Base-by-base conservation (phyloP, 2,888 invertebrate genomes). In the Melanophora roralis region DNA sequence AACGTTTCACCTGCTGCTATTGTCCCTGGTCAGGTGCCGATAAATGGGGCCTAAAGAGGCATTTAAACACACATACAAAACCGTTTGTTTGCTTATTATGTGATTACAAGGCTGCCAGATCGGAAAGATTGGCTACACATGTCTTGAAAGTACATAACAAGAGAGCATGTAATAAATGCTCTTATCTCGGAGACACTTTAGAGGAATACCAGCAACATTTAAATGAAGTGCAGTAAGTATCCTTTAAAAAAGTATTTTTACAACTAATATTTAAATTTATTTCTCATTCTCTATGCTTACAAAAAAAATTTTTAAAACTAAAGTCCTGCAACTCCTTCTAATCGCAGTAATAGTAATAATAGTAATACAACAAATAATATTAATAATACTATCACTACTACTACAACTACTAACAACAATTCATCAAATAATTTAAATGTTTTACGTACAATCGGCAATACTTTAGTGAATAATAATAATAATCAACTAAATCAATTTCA, bases 1-100 rank as follows among this genome's bases (percentile, higher is more conserved):
- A 94, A 84, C 93, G 95, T 84, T 95, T 95, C 90, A 94, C 95
- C 83, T 97, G 97, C 90, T 95, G 95, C 88, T 97, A 96, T 89
- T 97, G 97, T 90, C 93, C 96, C 21, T 97, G 97, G 97, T 95
- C 95, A 43, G 97, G 97, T 21, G 96, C 95, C 72, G 97, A 97
- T 91, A 97, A 97, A 89, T 97, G 97, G 97, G 97, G 97, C 86
- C 91, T 97, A 78, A 97, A 97, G 89, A 93, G 97, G 55, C 97
- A 97, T 89, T 92, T 97, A 86, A 97, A 97, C 91, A 97, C 97
- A 38, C 97, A 97, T 90, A 92, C 97, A 88, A 97, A 97, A 90
- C 97, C 97, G 51, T 97, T 96, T 89, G 94, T 95, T 71, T 97
- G 97, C 89, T 94, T 94, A 84, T 92, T 97, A 68, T 97, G 97